Evolutionary conservation across 2,888 invertebrate genomes (phyloP), one percentile per base, ranked within the genome.

Genomic region (Polydrusus pterygomalis): DNA sequence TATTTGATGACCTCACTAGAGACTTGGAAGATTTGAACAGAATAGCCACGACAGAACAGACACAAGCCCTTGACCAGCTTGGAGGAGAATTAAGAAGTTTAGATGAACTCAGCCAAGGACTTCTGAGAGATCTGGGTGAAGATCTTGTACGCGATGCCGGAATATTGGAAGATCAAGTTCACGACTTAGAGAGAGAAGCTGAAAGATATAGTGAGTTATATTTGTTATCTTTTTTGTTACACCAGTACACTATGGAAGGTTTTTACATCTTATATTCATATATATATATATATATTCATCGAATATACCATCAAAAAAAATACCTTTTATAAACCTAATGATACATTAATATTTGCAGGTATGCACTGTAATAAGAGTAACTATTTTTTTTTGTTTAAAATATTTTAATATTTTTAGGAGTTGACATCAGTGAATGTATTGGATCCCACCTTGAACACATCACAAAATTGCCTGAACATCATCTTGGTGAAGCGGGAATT

Each of bases 41-140:
- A 30, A 25, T 25, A 2, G 54, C 30, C 1, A n/a, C n/a, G 0
- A 25, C 15, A 6, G 30, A 54, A 30, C 54, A 54, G 8, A 10
- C n/a, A 20, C 13, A 20, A 6, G 20, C 54, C 13, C 8, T 54
- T 1, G 54, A 54, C 25, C 20, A 30, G n/a, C 25, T 54, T 54
- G 25, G 20, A 13, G 54, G 20, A 54, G 54, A 54, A 30, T 3
- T 54, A n/a, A 13, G n/a, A 25, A 30, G 54, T 30, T 13, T 54
- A 13, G 54, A 54, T 30, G 54, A 54, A 25, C 54, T 54, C n/a
- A 17, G 54, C n/a, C 54, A 54, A 54, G 25, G 17, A 54, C 30
- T 54, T n/a, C 5, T 25, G 8, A 17, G 20, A 2, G 6, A 30
- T 0, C 17, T 54, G 30, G 54, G 20, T 30, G 54, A 54, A 13